These are phyloP conservation scores for Megalops atlanticus DNA, from an alignment of 2,113 vertebrate species.

Conservation along the genomic window DNA sequence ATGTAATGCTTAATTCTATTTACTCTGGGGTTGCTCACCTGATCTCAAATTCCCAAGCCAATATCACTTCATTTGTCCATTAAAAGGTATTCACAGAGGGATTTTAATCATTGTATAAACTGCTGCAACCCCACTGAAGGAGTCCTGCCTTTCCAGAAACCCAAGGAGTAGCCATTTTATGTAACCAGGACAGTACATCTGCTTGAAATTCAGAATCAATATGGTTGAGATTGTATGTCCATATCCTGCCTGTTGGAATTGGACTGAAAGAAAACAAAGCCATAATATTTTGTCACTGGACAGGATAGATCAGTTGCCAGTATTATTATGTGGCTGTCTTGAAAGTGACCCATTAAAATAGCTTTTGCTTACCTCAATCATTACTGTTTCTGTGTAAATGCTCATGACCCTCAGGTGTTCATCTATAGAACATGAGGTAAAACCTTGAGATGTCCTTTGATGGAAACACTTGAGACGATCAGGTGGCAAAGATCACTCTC, in stretches of 20 bases:
- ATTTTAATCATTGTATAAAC: not conserved
- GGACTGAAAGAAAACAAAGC: not conserved
- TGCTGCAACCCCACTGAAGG: not conserved
- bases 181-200: not conserved
- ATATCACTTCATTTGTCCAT: too few species aligned
- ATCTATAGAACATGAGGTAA: not conserved
- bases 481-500: not conserved
- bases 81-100: not conserved
- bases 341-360: too few species aligned
- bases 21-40: too few species aligned
- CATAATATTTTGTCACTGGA: too few species aligned
- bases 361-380: not conserved
- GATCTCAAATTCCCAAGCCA: too few species aligned
- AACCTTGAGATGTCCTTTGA: not conserved
- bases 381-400: not conserved
- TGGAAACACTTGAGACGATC: not conserved
- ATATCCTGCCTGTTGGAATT: not conserved
- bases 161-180: not conserved
- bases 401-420: not conserved
- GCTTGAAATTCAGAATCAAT: not conserved
- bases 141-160: not conserved
- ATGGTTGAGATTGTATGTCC: not conserved
- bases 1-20: too few species aligned
- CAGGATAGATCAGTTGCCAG: too few species aligned
- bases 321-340: too few species aligned